Evolutionary conservation across 2,888 invertebrate species (phyloP).

Genomic region (Machimus atricapillus): DNA sequence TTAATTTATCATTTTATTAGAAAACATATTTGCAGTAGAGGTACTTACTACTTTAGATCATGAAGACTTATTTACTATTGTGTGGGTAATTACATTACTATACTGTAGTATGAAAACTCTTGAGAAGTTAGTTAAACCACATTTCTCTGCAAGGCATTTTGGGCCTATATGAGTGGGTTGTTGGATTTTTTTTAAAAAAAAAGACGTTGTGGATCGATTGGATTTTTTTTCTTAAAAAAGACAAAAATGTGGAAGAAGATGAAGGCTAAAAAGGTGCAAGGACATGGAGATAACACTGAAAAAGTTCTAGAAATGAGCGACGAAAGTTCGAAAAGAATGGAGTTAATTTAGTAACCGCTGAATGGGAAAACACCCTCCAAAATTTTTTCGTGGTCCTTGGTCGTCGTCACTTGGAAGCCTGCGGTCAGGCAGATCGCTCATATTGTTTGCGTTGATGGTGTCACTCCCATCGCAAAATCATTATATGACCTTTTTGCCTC

Average conservation of each 20-base stretch:
- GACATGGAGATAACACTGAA: background rate
- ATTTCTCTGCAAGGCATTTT: too few relatives aligned
- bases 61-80: too few relatives aligned
- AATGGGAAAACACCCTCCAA: background rate
- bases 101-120: too few relatives aligned
- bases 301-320: background rate
- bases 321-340: background rate
- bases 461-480: constrained; percentile 27
- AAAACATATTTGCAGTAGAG: too few relatives aligned
- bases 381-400: background rate
- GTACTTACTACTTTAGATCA: too few relatives aligned
- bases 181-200: too few relatives aligned
- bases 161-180: too few relatives aligned
- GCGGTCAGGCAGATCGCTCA: constrained; percentile 15
- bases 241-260: background rate
- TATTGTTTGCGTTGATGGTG: constrained; percentile 25
- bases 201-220: too few relatives aligned
- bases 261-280: background rate
- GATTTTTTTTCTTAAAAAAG: too few relatives aligned
- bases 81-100: too few relatives aligned
- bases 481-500: constrained; percentile 30
- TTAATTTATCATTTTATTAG: too few relatives aligned
- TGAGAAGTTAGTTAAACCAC: too few relatives aligned
- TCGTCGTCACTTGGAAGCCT: background rate
- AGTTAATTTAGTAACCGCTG: background rate